Base-by-base conservation (phyloP, 2,113 vertebrate species). In the Dipodomys ordii region DNA sequence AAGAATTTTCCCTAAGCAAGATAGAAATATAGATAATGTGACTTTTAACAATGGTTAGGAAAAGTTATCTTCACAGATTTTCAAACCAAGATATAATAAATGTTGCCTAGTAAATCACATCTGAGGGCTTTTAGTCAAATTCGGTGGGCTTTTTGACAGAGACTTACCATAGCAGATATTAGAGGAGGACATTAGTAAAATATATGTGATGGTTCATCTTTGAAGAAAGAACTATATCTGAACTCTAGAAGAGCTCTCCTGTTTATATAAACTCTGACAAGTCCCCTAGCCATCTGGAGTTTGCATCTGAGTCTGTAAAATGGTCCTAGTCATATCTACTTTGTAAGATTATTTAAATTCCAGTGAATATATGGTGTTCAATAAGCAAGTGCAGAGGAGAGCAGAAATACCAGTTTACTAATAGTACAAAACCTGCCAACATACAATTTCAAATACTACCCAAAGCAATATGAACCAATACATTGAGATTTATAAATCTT, bases 141-240 rank as follows among this genome's bases (percentile, higher is more conserved):
- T 93, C 69, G 1, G 64, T 39, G 39, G 39, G 39, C 8, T n/a
- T 60, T 73, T 85, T 74, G 76, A 69, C 9, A 23, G 81, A 89
- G 27, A 92, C 2, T 46, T 85, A 49, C 27, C 32, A 25, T 44
- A 22, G 22, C 13, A 93, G 53, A 39, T 60, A 28, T 1, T 62
- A 64, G 27, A 72, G 39, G 19, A 80, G 85, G 35, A 94, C 11
- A 64, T 3, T 81, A 15, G 88, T 57, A 83, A 71, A 73, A 69
- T 27, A 27, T 53, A 30, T 9, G 27, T 83, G 35, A 5, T 1
- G 10, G 46, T 46, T 78, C 35, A 78, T 89, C 6, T 73, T 35
- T 69, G 23, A n/a, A 92, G 73, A 90, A 22, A 84, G n/a, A 87
- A 88, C 18, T 90, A 22, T 82, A 15, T 57, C 69, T 87, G 90